Evolutionary conservation across 2,797 vertebrate species (phyloP).

Genomic region (Hippoglossus hippoglossus): DNA sequence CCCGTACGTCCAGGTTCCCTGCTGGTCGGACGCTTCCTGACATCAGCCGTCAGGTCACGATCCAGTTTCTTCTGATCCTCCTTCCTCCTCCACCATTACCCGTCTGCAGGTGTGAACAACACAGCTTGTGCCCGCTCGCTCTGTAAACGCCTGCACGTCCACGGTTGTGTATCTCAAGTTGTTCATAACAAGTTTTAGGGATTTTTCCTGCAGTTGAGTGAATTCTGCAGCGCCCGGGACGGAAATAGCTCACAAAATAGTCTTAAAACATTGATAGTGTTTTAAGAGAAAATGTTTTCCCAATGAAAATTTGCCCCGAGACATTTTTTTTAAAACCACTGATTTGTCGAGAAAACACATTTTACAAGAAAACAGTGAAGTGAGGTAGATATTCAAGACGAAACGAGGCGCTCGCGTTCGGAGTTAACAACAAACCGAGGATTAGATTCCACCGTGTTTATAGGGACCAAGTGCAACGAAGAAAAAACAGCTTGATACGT

Average conservation of each 20-base stretch:
- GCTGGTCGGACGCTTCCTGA: neutral
- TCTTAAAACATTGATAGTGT: conserved; percentile 9
- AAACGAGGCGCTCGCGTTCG: too few species aligned
- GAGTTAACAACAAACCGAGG: neutral
- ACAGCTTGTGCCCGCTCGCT: neutral
- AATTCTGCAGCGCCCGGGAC: neutral
- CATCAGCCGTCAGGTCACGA: too few species aligned
- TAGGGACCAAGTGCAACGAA: neutral
- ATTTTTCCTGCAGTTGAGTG: conserved; percentile 14
- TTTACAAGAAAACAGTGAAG: neutral
- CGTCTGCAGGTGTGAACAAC: neutral
- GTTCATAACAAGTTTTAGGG: conserved; percentile 11
- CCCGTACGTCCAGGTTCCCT: neutral
- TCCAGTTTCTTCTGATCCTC: too few species aligned
- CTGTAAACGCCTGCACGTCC: neutral
- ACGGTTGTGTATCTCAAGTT: conserved; percentile 2
- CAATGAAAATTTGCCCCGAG: neutral
- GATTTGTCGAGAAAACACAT: conserved; percentile 5
- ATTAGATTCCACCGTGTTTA: neutral
- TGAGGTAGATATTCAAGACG: neutral
- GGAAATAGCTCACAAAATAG: neutral
- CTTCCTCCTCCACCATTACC: too few species aligned
- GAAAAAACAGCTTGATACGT: too few species aligned
- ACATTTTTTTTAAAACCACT: neutral
- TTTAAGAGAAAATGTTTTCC: conserved; percentile 15